phyloP scores from a whole-genome alignment of 1,140 invertebrate genomes.

The Caenorhabditis inopinata region DNA sequence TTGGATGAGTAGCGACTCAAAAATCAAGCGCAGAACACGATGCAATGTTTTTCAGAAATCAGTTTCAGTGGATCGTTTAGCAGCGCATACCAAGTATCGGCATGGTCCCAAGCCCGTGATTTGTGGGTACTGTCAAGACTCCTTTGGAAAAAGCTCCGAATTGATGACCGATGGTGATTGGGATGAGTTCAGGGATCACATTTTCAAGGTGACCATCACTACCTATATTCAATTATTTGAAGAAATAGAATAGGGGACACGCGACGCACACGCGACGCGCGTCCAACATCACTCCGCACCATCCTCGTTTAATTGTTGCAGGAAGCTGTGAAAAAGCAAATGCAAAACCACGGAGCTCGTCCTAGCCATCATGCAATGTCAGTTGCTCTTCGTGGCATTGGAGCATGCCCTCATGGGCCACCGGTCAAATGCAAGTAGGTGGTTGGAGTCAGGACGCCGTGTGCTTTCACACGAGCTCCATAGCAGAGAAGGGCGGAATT shows the following conservation, averaged over 20 bases:
- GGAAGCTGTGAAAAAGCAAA: background rate
- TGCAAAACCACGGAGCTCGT: background rate
- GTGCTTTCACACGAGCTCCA: background rate
- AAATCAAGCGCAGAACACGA: no score
- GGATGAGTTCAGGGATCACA: slow-evolving; percentile 2
- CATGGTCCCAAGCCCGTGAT: background rate
- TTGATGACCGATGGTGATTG: background rate
- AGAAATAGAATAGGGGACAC: no score
- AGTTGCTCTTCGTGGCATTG: slow-evolving; percentile 6
- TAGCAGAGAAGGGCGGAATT: background rate
- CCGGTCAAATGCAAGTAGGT: slow-evolving; percentile 23
- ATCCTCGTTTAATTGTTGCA: background rate
- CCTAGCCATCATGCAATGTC: background rate
- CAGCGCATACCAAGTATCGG: background rate
- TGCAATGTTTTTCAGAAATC: background rate
- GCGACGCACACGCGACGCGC: no score
- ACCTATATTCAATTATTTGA: no score
- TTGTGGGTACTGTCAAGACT: background rate
- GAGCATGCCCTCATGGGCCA: slow-evolving; percentile 13
- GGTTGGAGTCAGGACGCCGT: background rate
- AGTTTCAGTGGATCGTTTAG: background rate
- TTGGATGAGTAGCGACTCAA: no score
- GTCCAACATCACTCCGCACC: no score
- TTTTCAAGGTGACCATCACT: background rate
- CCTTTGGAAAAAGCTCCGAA: slow-evolving; percentile 15